phyloP scores from a whole-genome alignment of 2,797 vertebrate genomes.

The Liparis tanakae region DNA sequence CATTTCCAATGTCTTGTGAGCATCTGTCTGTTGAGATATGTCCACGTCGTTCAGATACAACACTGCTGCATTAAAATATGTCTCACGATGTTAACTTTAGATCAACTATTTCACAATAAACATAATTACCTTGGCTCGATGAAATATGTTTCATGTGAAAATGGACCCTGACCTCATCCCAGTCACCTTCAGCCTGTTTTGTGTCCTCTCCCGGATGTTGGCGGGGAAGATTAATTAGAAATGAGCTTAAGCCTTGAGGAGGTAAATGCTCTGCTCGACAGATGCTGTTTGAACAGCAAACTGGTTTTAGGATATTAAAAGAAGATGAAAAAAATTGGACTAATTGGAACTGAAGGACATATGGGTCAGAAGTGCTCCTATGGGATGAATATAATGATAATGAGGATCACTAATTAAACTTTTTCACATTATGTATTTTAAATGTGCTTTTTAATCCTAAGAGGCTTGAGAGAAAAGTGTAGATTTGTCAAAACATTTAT shows the following conservation, averaged over 20 bases:
- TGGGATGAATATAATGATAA: conserved; percentile 11
- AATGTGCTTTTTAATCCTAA: not conserved
- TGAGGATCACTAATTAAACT: not conserved
- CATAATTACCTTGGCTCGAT: conserved; percentile 1
- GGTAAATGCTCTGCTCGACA: conserved; percentile 45
- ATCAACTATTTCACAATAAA: conserved; percentile 26
- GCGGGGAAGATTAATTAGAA: conserved; percentile 64
- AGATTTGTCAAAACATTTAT: not conserved
- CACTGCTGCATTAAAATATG: conserved; percentile 5
- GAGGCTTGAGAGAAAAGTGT: not conserved
- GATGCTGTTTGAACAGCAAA: conserved; percentile 69
- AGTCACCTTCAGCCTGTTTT: conserved; percentile 56
- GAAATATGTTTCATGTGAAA: conserved; percentile 34
- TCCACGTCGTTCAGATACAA: not conserved
- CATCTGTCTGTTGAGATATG: not conserved
- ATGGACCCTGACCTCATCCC: conserved; percentile 14
- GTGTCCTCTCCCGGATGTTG: conserved; percentile 43
- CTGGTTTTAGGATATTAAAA: conserved; percentile 56
- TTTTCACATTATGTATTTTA: not conserved
- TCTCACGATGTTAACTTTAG: conserved; percentile 9
- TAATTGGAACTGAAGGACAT: conserved; percentile 67
- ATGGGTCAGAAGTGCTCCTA: conserved; percentile 26
- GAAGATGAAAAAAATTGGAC: conserved; percentile 50
- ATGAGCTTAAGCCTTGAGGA: conserved; percentile 55
- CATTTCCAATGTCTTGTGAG: not conserved